Evolutionary conservation across 2,888 invertebrate species (phyloP).

Genomic region (Mycalesis mineus): DNA sequence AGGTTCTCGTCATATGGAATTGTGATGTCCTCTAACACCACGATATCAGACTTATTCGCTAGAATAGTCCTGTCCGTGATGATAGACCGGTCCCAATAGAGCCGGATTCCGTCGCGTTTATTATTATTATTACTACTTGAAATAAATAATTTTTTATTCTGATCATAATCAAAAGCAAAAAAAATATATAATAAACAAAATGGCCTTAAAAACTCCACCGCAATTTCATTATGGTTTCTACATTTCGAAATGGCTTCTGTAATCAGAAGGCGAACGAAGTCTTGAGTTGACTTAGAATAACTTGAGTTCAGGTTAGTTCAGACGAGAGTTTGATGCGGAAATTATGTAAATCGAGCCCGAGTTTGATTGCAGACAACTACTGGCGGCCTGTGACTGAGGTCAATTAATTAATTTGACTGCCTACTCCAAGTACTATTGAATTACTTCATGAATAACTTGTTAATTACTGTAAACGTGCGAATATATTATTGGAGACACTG

Average conservation of each 20-base stretch:
- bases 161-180: no score
- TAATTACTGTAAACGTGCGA: neutral
- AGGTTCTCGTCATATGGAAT: no score
- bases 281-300: conserved; percentile 26
- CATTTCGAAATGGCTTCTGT: conserved; percentile 21
- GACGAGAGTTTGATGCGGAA: conserved; percentile 25
- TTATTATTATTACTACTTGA: no score
- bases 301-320: conserved; percentile 16
- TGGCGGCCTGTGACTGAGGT: conserved; percentile 23
- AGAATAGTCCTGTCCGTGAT: no score
- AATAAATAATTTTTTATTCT: no score
- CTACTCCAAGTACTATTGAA: conserved; percentile 20
- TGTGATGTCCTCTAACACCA: no score
- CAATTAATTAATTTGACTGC: conserved; percentile 33
- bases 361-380: conserved; percentile 33
- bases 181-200: neutral
- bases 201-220: neutral
- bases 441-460: conserved; percentile 20
- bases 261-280: conserved; percentile 24
- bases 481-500: neutral
- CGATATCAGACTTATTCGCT: no score
- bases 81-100: no score
- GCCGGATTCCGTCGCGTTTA: no score
- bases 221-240: conserved; percentile 2
- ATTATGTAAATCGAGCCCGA: conserved; percentile 32